Base-by-base conservation (phyloP, 1,140 invertebrate genomes). In the Acyrthosiphon pisum region DNA sequence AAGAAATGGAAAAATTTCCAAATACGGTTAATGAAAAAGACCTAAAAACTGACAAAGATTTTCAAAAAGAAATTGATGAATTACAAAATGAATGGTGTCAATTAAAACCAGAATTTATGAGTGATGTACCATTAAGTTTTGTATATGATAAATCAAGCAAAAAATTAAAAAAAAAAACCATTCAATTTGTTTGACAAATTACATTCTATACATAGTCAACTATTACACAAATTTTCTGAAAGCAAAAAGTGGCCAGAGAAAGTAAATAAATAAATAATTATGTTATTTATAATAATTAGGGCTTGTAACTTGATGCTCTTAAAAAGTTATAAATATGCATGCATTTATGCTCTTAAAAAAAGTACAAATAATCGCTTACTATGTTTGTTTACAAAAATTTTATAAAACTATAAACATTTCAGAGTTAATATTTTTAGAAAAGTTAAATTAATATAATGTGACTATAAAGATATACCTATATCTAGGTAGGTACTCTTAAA, bases 101-200 rank as follows among this genome's bases (percentile, higher is more conserved):
- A 90, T 26, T 90, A 60, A 35, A 90, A 90, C 88, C 88, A 90
- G 88, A 60, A 90, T 90, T 60, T 44, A 30, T 41, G 9, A 8
- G 41, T 60, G 41, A 90, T 60, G 23, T 60, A 30, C 53, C 50
- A 41, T 60, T 90, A 30, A 26, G 30, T 41, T 41, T 41, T 60
- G 53, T 60, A 44, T 26, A 56, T 30, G 14, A 44, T 2, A 84
- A 90, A 1, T 6, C 9, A 41, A 26, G 11, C 18, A 8, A 37
- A 60, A 26, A 20, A 60, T 44, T 44, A 30, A 23, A 56, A 60
- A 0, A 0, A 30, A 60, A 60, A 90, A 60, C 35, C 50, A 44
- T 30, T 41, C 3, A 44, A 84, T 84, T 84, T 92, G 7, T 84
- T 92, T 26, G n/a, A 92, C 6, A 92, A 53, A 41, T 84, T 92